Conservation (phyloP, 2,113 vertebrate genomes). For the Ameiurus melas region DNA sequence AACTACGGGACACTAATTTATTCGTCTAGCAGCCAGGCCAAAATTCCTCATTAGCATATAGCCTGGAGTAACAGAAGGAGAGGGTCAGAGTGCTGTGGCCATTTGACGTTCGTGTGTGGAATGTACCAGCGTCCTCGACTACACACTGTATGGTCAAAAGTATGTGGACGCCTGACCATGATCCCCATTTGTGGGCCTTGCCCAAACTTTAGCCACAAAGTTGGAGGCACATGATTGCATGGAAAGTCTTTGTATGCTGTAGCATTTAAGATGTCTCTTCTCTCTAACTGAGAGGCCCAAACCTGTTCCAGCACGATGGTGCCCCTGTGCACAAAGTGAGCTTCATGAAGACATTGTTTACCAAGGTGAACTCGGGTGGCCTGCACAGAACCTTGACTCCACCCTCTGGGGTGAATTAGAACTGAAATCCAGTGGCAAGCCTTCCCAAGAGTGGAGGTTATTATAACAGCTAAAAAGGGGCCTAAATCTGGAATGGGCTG, state of each 20-base stretch:
- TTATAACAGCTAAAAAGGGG: too few species aligned
- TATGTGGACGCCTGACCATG: neutral
- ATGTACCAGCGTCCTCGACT: neutral
- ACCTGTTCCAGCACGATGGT: too few species aligned
- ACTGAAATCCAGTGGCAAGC: too few species aligned
- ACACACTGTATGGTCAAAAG: neutral
- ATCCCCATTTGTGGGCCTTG: neutral
- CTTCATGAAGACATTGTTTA: too few species aligned
- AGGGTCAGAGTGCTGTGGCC: neutral
- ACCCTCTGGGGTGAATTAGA: too few species aligned
- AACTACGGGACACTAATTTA: neutral
- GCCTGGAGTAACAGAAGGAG: neutral
- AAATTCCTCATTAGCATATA: constrained; percentile 6
- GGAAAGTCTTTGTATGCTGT: neutral
- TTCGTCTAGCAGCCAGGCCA: constrained; percentile 6
- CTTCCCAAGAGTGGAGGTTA: too few species aligned
- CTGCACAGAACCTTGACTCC: too few species aligned
- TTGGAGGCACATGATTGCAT: neutral
- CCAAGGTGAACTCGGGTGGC: too few species aligned
- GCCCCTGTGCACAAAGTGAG: too few species aligned
- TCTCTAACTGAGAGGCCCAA: too few species aligned
- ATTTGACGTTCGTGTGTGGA: neutral
- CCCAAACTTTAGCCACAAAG: neutral
- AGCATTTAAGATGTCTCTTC: too few species aligned
- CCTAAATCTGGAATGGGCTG: too few species aligned